Conservation (phyloP, 1,140 invertebrate genomes). For the Drosophila ironensis region DNA sequence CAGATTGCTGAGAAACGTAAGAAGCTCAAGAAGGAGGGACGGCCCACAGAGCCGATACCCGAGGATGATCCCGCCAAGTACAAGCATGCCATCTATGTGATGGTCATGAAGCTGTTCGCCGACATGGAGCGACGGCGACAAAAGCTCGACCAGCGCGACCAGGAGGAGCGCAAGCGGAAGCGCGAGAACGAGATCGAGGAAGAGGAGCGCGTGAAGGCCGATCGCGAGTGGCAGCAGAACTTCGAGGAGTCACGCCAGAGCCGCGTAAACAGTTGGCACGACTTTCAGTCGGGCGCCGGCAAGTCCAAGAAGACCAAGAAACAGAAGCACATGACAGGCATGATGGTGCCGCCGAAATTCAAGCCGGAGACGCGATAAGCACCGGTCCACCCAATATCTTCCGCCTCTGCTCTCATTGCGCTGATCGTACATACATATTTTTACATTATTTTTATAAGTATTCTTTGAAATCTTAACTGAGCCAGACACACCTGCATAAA, state of each 20-base stretch:
- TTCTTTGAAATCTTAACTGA: constrained; percentile 63
- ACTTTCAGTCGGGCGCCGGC: constrained; percentile 90
- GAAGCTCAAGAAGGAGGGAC: constrained; percentile 96
- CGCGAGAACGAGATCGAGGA: constrained; percentile 96
- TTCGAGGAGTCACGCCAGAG: constrained; percentile 98
- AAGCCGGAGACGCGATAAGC: constrained; percentile 96
- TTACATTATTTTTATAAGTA: constrained; percentile 75
- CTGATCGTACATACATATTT: constrained; percentile 38
- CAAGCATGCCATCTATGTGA: constrained; percentile 97
- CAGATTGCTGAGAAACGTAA: constrained; percentile 97
- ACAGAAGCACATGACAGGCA: constrained; percentile 85
- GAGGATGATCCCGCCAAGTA: constrained; percentile 97
- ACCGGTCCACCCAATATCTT: not conserved
- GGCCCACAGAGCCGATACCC: constrained; percentile 88
- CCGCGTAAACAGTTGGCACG: constrained; percentile 97
- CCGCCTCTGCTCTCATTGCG: constrained; percentile 12
- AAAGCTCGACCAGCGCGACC: constrained; percentile 92
- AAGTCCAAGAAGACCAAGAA: constrained; percentile 89
- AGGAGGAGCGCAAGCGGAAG: constrained; percentile 97
- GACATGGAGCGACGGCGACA: constrained; percentile 95
- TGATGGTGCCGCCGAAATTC: constrained; percentile 96
- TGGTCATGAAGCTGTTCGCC: constrained; percentile 99
- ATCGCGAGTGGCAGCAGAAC: constrained; percentile 98
- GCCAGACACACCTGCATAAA: constrained; percentile 65
- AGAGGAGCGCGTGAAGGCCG: constrained; percentile 93